These are phyloP conservation scores for Rotaria magnacalcarata DNA, from an alignment of 2,888 invertebrate species.

Conservation along the genomic window DNA sequence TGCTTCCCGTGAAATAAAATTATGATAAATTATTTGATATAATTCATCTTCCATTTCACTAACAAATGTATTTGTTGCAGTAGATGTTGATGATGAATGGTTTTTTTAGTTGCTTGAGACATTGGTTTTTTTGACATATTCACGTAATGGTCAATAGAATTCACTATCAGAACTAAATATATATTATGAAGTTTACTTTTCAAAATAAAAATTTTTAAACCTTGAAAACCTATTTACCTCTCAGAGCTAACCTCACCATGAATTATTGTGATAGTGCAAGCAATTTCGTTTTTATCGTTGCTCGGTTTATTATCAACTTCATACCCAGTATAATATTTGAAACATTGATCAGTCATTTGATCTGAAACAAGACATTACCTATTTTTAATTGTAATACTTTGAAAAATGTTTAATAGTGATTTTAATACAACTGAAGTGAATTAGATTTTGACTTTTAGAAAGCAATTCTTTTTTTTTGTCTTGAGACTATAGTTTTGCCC, in stretches of 20 bases:
- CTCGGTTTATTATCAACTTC: slow-evolving; percentile 19
- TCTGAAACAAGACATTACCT: too few relatives aligned
- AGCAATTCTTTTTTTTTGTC: too few relatives aligned
- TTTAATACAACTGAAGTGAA: too few relatives aligned
- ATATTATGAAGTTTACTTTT: not conserved
- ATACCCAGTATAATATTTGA: not conserved
- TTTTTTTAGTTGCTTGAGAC: not conserved
- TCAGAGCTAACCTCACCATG: not conserved
- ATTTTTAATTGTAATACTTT: too few relatives aligned
- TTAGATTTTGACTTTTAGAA: too few relatives aligned
- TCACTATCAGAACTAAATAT: slow-evolving; percentile 19
- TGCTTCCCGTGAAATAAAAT: not conserved
- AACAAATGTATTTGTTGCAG: not conserved
- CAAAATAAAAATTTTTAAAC: too few relatives aligned
- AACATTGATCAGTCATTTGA: slow-evolving; percentile 2
- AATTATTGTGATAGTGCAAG: not conserved
- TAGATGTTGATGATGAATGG: not conserved
- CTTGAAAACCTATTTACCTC: not conserved
- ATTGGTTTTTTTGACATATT: not conserved
- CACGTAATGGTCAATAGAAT: not conserved
- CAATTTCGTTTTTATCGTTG: not conserved
- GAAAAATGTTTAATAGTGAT: too few relatives aligned
- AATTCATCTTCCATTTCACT: slow-evolving; percentile 35
- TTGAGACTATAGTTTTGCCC: too few relatives aligned
- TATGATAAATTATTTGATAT: slow-evolving; percentile 12